Conservation (phyloP, 2,797 vertebrate genomes). For the Neomorphus geoffroyi region DNA sequence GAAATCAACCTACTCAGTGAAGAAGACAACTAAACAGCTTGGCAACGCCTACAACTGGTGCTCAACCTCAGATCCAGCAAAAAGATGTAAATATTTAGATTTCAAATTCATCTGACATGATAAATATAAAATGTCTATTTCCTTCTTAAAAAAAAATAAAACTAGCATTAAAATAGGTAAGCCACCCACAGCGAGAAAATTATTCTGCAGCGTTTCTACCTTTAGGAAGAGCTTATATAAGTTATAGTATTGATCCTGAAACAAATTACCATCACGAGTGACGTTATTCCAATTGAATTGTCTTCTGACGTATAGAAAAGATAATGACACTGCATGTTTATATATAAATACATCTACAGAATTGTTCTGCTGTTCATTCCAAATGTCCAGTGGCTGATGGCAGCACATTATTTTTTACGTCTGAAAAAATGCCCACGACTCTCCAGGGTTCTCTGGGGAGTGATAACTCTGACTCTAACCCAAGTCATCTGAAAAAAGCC, state of each 20-base stretch:
- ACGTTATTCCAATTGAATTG: background rate
- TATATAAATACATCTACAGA: background rate
- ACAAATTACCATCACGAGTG: background rate
- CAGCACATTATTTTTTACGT: background rate
- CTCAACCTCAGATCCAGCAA: conserved; percentile 52
- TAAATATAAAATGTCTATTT: conserved; percentile 55
- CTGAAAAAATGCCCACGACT: background rate
- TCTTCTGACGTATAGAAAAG: background rate
- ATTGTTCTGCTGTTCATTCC: background rate
- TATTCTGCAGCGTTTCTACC: background rate
- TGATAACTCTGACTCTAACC: background rate
- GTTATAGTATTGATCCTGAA: background rate
- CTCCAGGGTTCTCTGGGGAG: background rate
- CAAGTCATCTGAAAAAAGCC: background rate
- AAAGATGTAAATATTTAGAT: conserved; percentile 70
- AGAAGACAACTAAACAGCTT: conserved; percentile 55
- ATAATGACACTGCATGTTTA: background rate
- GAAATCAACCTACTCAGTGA: conserved; percentile 14
- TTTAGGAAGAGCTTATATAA: conserved; percentile 11
- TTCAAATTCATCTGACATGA: conserved; percentile 47
- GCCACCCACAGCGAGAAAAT: conserved; percentile 1
- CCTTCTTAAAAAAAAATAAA: background rate
- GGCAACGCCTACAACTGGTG: conserved; percentile 52
- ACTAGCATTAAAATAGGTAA: conserved; percentile 52
- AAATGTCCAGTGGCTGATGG: background rate